Conservation (phyloP, 2,797 vertebrate species). For the Petrocephalus sullivani region DNA sequence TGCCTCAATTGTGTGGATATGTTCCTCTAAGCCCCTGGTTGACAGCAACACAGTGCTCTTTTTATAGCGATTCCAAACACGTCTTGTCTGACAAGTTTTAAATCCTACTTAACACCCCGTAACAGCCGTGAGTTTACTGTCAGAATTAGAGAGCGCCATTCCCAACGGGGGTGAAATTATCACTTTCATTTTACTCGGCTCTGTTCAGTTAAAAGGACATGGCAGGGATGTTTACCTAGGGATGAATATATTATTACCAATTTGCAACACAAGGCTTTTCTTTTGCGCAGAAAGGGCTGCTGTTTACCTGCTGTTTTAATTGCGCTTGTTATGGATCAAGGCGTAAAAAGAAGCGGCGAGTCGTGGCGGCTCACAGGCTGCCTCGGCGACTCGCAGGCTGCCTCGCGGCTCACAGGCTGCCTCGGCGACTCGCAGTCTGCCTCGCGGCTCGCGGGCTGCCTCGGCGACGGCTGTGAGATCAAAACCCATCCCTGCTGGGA, state of each 20-base stretch:
- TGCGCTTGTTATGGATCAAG: conserved; percentile 58
- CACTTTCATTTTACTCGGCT: conserved; percentile 70
- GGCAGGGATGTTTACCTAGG: conserved; percentile 69
- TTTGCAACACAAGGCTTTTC: conserved; percentile 63
- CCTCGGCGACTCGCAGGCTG: neutral
- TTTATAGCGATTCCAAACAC: conserved; percentile 86
- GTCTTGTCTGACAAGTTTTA: conserved; percentile 85
- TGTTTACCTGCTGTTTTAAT: conserved; percentile 64
- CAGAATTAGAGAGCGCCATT: conserved; percentile 76
- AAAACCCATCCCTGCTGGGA: conserved; percentile 38
- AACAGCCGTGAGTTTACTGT: conserved; percentile 79
- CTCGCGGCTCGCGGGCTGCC: neutral
- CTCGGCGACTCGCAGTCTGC: neutral
- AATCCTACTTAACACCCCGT: conserved; percentile 80
- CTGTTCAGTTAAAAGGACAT: conserved; percentile 67
- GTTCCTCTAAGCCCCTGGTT: conserved; percentile 75
- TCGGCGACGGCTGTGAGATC: conserved; percentile 41
- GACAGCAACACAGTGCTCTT: conserved; percentile 81
- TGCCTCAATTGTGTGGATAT: conserved; percentile 76
- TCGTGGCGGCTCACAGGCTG: conserved; percentile 36
- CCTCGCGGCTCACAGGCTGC: neutral
- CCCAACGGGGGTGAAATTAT: conserved; percentile 72
- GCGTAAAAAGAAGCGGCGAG: conserved; percentile 43
- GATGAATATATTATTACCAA: conserved; percentile 72
- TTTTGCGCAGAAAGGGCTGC: conserved; percentile 52